Evolutionary conservation across 2,797 vertebrate genomes (phyloP), one percentile per base, ranked within the genome.

Genomic region (Thamnophis elegans): DNA sequence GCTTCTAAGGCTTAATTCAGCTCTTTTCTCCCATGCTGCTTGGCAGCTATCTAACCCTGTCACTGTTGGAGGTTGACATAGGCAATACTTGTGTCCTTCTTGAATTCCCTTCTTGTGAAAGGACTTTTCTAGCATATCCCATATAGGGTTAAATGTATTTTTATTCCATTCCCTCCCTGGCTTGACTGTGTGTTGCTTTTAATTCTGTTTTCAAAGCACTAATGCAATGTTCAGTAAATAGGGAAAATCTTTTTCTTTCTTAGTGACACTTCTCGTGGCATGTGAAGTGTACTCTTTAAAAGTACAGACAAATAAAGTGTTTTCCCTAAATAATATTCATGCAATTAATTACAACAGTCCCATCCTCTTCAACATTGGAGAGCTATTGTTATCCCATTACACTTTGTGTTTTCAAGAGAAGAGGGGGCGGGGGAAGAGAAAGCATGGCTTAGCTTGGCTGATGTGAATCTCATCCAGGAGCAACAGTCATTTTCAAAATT

Each of bases 311-410:
- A 85, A 93, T 94, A 91, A 89, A 90, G 91, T 85, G 9, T 58
- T 89, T 94, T 54, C 94, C 55, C 1, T 88, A 92, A 89, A 91
- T 93, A 78, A 88, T 92, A 90, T 94, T 92, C 92, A 73, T 95
- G 91, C 89, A 93, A 92, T 85, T 47, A 59, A 53, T 92, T 94
- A 93, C 94, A 94, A 86, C 96, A 95, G 53, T 36, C 56, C 94
- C 2, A 2, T 94, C 94, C 95, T 32, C 25, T 5, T 12, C 91
- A 95, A 94, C 65, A 93, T 88, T 87, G 93, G 94, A 96, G 94
- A 95, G 96, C 94, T 93, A 90, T 94, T 93, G 90, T 96, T 96
- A 95, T 73, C 89, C 53, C 53, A 58, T 73, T 28, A 58, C 59
- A 25, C 65, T 92, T 94, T 14, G 90, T 55, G 93, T 92, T 89